Percentiles rank a stretch among this genome's conserved stretches.
phyloP scores from a whole-genome alignment of 2,113 vertebrate species.

The Lepisosteus osseus region DNA sequence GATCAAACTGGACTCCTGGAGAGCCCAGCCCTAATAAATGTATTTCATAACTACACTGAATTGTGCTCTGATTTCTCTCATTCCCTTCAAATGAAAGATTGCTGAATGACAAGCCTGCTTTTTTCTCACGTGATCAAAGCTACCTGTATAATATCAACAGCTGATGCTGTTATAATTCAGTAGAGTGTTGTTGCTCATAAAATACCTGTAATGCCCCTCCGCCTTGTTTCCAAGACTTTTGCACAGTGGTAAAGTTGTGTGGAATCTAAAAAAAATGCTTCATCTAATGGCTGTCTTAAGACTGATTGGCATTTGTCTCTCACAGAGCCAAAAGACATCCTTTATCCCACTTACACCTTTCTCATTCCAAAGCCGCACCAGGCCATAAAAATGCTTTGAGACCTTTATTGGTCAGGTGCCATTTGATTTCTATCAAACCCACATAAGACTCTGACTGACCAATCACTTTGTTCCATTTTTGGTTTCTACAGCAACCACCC shows the following conservation, averaged over 20 bases:
- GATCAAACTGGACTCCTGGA: no score
- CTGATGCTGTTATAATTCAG: no score
- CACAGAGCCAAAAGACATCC: not conserved
- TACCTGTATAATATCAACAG: no score
- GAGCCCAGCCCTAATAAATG: no score
- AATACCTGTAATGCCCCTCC: no score
- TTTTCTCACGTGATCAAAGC: no score
- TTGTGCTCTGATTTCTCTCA: no score
- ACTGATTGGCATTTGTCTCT: not conserved
- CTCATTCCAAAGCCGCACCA: not conserved
- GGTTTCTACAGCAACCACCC: slow-evolving; percentile 31
- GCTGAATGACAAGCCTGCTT: not conserved
- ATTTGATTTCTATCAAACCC: slow-evolving; percentile 24
- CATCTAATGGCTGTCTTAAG: not conserved
- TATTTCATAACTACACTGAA: no score
- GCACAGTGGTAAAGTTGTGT: no score
- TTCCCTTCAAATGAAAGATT: not conserved
- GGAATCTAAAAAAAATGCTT: no score
- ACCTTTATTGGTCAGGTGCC: not conserved
- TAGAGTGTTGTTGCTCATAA: no score
- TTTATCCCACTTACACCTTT: not conserved
- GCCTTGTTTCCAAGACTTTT: no score
- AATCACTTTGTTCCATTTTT: not conserved
- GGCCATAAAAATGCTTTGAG: slow-evolving; percentile 7
- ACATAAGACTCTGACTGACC: slow-evolving; percentile 6